A percentile compares a stretch with the other conserved stretches of the same genome.
These are phyloP conservation scores for Hormaphis cornu DNA, from an alignment of 1,140 invertebrate genomes.

Conservation along the genomic window DNA sequence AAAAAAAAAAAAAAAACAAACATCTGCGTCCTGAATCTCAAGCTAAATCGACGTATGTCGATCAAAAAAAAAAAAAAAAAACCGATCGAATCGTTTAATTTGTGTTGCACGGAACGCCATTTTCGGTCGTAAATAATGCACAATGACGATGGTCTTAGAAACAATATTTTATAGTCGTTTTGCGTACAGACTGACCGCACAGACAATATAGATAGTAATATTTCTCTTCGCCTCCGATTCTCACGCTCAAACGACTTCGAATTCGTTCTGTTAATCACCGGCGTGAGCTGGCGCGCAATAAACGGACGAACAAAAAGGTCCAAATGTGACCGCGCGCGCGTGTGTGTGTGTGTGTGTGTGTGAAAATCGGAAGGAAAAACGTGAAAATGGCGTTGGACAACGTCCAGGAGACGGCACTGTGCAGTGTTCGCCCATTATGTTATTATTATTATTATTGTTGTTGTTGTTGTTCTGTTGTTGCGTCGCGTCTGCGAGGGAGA, in stretches of 20 bases:
- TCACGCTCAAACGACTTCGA: slow-evolving; percentile 57
- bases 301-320: neutral
- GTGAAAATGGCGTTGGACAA: slow-evolving; percentile 7
- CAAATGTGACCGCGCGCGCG: neutral
- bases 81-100: too few relatives aligned
- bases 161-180: slow-evolving; percentile 67
- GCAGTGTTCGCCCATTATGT: too few relatives aligned
- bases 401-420: neutral
- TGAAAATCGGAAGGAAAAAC: slow-evolving; percentile 6
- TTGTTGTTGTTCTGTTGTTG: too few relatives aligned
- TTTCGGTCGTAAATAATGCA: neutral
- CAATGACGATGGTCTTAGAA: neutral
- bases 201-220: slow-evolving; percentile 66
- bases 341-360: neutral
- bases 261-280: slow-evolving; percentile 22
- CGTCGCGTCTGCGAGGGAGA: too few relatives aligned
- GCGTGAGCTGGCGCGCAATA: neutral
- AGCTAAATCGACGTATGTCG: too few relatives aligned
- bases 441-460: too few relatives aligned
- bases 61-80: too few relatives aligned
- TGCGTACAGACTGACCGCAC: slow-evolving; percentile 67
- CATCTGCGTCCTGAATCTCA: too few relatives aligned
- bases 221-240: slow-evolving; percentile 62
- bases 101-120: too few relatives aligned
- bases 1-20: too few relatives aligned